These are phyloP conservation scores for Manis javanica DNA, from an alignment of 2,797 vertebrate species.

Conservation along the genomic window DNA sequence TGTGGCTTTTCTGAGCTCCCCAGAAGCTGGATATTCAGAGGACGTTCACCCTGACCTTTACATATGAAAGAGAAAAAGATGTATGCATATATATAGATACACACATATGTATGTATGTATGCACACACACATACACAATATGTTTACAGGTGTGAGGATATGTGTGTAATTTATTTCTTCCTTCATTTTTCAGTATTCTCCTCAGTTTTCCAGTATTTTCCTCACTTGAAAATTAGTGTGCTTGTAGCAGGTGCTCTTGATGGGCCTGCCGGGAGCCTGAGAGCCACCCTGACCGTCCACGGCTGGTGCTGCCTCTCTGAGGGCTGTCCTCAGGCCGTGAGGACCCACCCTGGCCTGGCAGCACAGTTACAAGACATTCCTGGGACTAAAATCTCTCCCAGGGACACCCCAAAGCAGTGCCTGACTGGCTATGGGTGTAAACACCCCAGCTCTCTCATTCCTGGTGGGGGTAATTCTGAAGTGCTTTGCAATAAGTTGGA, in stretches of 20 bases:
- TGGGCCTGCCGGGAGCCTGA: fast-evolving
- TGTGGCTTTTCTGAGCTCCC: background rate
- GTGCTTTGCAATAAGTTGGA: background rate
- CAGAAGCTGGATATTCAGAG: background rate
- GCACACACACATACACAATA: background rate
- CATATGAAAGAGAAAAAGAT: background rate
- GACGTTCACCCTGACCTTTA: background rate
- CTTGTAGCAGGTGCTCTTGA: background rate
- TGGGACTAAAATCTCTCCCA: background rate
- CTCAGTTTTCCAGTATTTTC: background rate
- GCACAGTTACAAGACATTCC: background rate
- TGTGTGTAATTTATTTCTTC: background rate
- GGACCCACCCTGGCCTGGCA: background rate
- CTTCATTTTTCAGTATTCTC: background rate
- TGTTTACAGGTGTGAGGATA: background rate
- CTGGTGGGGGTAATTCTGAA: background rate
- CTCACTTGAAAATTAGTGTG: background rate
- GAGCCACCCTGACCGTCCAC: background rate
- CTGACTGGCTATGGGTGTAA: too few species aligned
- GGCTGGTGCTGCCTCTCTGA: background rate
- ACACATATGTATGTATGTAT: background rate
- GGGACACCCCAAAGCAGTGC: background rate
- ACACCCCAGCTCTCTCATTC: background rate
- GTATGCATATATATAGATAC: background rate
- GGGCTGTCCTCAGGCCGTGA: too few species aligned